Percentiles rank a stretch among this genome's conserved stretches.
phyloP scores from a whole-genome alignment of 2,797 vertebrate species.

The Pangasius mekongensis region DNA sequence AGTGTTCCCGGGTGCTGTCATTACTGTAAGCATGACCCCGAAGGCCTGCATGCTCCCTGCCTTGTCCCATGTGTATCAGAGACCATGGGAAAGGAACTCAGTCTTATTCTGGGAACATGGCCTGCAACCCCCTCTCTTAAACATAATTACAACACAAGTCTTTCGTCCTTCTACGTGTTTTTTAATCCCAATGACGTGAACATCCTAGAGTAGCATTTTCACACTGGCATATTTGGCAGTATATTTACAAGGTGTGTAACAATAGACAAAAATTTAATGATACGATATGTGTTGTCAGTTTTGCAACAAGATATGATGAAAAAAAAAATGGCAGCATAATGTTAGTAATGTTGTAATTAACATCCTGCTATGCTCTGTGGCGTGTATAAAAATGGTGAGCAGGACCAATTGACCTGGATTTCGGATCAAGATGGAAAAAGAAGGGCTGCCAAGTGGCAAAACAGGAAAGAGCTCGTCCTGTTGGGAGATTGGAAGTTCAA shows the following conservation, averaged over 20 bases:
- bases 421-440: neutral
- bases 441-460: neutral
- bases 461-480: neutral
- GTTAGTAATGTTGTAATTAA: neutral
- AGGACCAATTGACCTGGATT: neutral
- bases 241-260: neutral
- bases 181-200: constrained; percentile 29
- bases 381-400: neutral
- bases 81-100: constrained; percentile 79
- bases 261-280: neutral
- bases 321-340: neutral
- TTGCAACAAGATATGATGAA: neutral
- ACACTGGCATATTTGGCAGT: neutral
- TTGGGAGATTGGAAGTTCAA: neutral
- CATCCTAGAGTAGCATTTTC: constrained; percentile 9
- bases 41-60: constrained; percentile 48
- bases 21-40: constrained; percentile 48
- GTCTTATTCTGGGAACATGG: constrained; percentile 76
- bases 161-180: neutral
- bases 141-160: constrained; percentile 31
- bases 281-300: neutral
- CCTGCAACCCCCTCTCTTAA: constrained; percentile 58
- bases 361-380: neutral
- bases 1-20: constrained; percentile 25
- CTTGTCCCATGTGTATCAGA: constrained; percentile 66